A percentile compares a stretch with the other conserved stretches of the same genome.
Evolutionary conservation across 2,888 invertebrate species (phyloP).

Genomic region (Cremastinae sp.): DNA sequence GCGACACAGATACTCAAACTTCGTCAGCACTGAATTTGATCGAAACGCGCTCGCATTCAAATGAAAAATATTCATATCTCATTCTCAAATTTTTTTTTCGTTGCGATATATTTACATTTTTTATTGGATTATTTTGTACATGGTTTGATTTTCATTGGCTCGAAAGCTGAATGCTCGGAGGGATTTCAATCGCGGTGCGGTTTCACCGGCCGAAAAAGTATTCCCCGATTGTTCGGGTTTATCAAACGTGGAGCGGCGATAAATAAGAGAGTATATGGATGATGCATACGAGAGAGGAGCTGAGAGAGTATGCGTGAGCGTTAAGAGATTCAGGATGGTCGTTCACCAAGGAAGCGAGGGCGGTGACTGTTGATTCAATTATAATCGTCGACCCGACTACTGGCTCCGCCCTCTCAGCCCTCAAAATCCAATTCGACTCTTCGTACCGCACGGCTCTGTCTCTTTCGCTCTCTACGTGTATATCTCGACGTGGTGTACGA

Average conservation of each 20-base stretch:
- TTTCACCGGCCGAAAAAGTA: no score
- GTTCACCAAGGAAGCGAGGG: conserved; percentile 70
- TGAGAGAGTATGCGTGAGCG: not conserved
- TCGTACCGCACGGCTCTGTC: conserved; percentile 47
- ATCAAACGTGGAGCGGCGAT: no score
- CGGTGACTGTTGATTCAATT: conserved; percentile 79
- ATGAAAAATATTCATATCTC: no score
- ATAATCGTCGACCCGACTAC: conserved; percentile 74
- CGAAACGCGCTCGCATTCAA: not conserved
- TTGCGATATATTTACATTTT: no score
- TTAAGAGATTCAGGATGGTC: conserved; percentile 44
- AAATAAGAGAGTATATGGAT: not conserved
- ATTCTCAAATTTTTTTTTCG: no score
- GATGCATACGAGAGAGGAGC: not conserved
- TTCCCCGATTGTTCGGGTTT: no score
- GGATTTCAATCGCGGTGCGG: no score
- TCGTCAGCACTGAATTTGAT: not conserved
- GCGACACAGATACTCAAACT: no score
- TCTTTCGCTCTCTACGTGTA: conserved; percentile 29
- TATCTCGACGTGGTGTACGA: conserved; percentile 9
- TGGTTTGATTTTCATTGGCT: no score
- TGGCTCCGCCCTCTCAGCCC: conserved; percentile 74
- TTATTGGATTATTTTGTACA: no score
- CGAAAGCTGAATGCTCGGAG: no score
- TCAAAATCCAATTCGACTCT: conserved; percentile 74